Conservation (phyloP, 1,140 invertebrate genomes). For the Musca vetustissima region DNA sequence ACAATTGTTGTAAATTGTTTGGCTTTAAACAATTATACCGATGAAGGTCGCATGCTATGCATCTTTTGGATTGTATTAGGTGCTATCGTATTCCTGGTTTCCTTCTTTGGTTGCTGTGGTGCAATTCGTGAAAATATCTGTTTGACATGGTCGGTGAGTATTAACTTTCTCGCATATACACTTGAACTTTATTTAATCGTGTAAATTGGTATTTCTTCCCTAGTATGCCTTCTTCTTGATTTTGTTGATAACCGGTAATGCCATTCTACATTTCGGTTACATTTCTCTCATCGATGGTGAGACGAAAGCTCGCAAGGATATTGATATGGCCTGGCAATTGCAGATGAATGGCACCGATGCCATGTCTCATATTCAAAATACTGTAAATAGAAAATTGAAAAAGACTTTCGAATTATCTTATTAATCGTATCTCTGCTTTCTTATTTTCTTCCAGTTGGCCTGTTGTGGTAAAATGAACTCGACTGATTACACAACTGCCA, state of each 20-base stretch:
- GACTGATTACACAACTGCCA: slow-evolving; percentile 35
- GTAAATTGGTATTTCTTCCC: not conserved
- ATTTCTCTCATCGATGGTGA: slow-evolving; percentile 1
- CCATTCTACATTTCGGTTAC: slow-evolving; percentile 34
- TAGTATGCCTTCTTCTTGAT: slow-evolving; percentile 40
- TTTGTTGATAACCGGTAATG: slow-evolving; percentile 31
- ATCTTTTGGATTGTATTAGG: slow-evolving; percentile 55
- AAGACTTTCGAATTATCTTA: not conserved
- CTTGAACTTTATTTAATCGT: not conserved
- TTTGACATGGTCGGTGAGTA: slow-evolving; percentile 73
- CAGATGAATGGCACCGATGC: slow-evolving; percentile 33
- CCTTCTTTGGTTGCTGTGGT: slow-evolving; percentile 82
- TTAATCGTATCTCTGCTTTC: not conserved
- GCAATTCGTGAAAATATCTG: slow-evolving; percentile 77
- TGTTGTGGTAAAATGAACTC: slow-evolving; percentile 41
- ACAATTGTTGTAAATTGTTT: slow-evolving; percentile 36
- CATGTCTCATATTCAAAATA: slow-evolving; percentile 35
- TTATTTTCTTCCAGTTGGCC: slow-evolving; percentile 27
- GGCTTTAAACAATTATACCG: slow-evolving; percentile 30
- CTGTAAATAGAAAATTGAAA: slow-evolving; percentile 27
- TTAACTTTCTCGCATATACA: too few relatives aligned
- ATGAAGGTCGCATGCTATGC: slow-evolving; percentile 27
- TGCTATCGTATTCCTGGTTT: slow-evolving; percentile 37
- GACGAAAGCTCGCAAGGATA: not conserved
- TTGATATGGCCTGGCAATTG: slow-evolving; percentile 30